Conservation (phyloP, 2,797 vertebrate species). For the Esox masquinongy region DNA sequence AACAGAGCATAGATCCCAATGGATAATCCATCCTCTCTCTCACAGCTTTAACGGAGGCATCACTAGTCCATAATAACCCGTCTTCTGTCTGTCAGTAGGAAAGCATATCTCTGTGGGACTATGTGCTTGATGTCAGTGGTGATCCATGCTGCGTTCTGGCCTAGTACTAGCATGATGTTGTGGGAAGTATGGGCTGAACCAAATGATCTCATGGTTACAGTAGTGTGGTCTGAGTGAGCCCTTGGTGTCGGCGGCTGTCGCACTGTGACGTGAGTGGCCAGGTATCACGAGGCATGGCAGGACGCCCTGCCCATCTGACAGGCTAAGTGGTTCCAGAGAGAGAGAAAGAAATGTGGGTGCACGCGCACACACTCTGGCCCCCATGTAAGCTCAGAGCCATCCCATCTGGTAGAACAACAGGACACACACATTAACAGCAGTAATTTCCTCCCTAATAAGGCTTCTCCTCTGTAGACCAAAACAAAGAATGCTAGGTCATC, state of each 20-base stretch:
- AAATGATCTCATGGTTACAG: not conserved
- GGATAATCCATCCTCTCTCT: not conserved
- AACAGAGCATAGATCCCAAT: not conserved
- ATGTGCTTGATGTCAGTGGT: slow-evolving; percentile 38
- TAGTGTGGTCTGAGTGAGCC: slow-evolving; percentile 19
- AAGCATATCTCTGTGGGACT: slow-evolving; percentile 28
- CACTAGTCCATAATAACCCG: not conserved
- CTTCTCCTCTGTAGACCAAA: slow-evolving; percentile 21
- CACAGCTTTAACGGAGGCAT: not conserved
- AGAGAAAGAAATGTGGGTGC: slow-evolving; percentile 6
- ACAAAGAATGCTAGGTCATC: not conserved
- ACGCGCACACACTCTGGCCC: too few relatives aligned
- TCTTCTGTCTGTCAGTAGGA: not conserved
- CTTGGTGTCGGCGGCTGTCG: slow-evolving; percentile 24
- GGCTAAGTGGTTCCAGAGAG: slow-evolving; percentile 19
- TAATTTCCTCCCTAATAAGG: slow-evolving; percentile 40
- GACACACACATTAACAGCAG: slow-evolving; percentile 30
- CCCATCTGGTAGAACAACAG: slow-evolving; percentile 48
- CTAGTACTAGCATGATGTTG: slow-evolving; percentile 27
- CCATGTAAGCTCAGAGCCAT: slow-evolving; percentile 4
- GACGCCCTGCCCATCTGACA: slow-evolving; percentile 32
- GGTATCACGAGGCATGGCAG: slow-evolving; percentile 25
- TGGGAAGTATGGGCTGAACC: slow-evolving; percentile 21
- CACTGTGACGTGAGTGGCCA: slow-evolving; percentile 31
- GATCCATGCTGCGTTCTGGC: slow-evolving; percentile 18